Evolutionary conservation across 2,888 invertebrate genomes (phyloP), one percentile per base, ranked within the genome.

Genomic region (Tetheella fluctuosa): DNA sequence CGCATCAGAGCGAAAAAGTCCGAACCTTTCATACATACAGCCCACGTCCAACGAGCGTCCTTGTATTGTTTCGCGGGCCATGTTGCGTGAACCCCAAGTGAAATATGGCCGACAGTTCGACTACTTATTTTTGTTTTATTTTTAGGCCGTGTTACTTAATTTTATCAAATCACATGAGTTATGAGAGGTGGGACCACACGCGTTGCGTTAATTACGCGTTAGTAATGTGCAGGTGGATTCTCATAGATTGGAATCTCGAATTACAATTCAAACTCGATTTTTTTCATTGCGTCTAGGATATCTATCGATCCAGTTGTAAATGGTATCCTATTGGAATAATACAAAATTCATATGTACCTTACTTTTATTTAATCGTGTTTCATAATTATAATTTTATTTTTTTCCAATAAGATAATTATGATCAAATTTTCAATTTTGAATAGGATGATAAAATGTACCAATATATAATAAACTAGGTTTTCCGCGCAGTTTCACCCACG

Each of bases 111-210:
- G 90, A 88, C 89, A 87, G 86, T 81, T 83, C 83, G 85, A 89
- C 89, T 90, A 89, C 91, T 91, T 90, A 88, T 88, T 90, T 89
- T 90, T 84, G 79, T 86, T 88, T 88, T 84, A 80, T 86, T 91
- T 91, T 90, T 86, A 85, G 85, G 79, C 79, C 82, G 86, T 85
- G 89, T 92, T 91, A 89, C 90, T 93, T 91, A 92, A 92, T 92
- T 92, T 93, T 93, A 92, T 93, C 90, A 91, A 91, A 88, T 90
- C 87, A 84, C 89, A 89, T 92, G 92, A 92, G 83, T 92, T 93
- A 92, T 91, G 90, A 90, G 86, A 83, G 83, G 79, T 74, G 83
- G 81, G 93, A 91, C 93, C 92, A 92, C 92, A 93, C 92, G 89
- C 88, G 85, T 85, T 75, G 88, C 73, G 84, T 85, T 91, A 90